Evolutionary conservation across 2,888 invertebrate genomes (phyloP).

Genomic region (Andrena minutula): DNA sequence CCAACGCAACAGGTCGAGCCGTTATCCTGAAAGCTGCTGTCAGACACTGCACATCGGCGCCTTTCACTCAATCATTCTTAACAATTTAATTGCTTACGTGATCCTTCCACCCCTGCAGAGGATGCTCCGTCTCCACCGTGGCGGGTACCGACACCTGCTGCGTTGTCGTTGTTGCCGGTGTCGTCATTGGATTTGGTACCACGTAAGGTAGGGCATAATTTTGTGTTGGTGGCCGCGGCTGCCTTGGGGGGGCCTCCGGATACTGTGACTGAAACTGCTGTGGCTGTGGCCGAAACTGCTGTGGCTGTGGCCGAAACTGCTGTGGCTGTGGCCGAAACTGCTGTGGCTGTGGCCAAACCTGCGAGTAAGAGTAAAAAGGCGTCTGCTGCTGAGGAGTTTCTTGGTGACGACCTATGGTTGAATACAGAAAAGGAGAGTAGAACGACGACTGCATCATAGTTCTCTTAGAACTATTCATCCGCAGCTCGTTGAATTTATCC

Average conservation of each 20-base stretch:
- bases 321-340: background rate
- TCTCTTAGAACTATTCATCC: too few relatives aligned
- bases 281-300: background rate
- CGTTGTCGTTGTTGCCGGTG: too few relatives aligned
- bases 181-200: too few relatives aligned
- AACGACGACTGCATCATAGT: too few relatives aligned
- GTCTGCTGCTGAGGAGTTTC: background rate
- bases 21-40: background rate
- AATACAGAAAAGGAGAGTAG: background rate
- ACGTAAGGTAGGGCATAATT: too few relatives aligned
- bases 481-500: conserved; percentile 65
- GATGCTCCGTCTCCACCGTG: background rate
- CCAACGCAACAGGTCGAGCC: background rate
- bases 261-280: too few relatives aligned
- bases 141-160: too few relatives aligned
- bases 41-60: background rate
- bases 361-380: background rate
- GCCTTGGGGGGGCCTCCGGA: too few relatives aligned
- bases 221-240: background rate
- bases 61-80: background rate
- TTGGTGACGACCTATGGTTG: background rate
- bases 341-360: background rate
- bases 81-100: conserved; percentile 47
- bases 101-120: conserved; percentile 37
- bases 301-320: background rate